These are phyloP conservation scores for Riparia riparia DNA, from an alignment of 2,113 vertebrate genomes.

Conservation along the genomic window DNA sequence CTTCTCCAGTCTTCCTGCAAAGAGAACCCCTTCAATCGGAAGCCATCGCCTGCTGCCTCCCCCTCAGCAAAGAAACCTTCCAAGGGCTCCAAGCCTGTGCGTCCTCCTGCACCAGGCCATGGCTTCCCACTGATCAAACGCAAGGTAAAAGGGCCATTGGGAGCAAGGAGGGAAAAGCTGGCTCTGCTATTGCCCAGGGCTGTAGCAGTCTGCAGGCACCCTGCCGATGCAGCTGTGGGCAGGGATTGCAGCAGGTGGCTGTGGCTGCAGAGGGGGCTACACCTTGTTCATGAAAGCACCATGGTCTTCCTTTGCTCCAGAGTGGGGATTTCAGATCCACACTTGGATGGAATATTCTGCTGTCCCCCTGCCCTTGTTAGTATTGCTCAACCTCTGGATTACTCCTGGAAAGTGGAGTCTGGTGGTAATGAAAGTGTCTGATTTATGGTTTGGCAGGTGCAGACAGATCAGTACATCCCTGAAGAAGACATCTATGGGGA, in stretches of 20 bases:
- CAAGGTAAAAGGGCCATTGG: slow-evolving; percentile 77
- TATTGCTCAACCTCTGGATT: not conserved
- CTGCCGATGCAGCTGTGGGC: not conserved
- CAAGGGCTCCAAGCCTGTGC: slow-evolving; percentile 81
- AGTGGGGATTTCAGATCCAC: not conserved
- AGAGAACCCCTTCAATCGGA: slow-evolving; percentile 93
- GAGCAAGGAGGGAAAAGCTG: not conserved
- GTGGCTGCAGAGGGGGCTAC: not conserved
- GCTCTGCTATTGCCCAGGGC: not conserved
- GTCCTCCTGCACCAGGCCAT: slow-evolving; percentile 83
- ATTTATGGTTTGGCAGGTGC: slow-evolving; percentile 78
- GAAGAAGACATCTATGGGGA: slow-evolving; percentile 84
- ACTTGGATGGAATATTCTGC: not conserved
- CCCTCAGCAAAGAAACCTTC: slow-evolving; percentile 76
- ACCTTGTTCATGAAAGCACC: not conserved
- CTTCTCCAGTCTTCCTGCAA: slow-evolving; percentile 84
- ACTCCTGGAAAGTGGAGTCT: not conserved
- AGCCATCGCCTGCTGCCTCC: slow-evolving; percentile 78
- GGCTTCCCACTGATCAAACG: slow-evolving; percentile 94
- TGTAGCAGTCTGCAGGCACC: not conserved
- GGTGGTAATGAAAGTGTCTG: not conserved
- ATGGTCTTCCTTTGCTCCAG: not conserved
- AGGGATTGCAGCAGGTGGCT: not conserved
- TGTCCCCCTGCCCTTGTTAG: fast-evolving
- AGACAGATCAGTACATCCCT: slow-evolving; percentile 83